These are phyloP conservation scores for Cichlasoma orientale DNA, from an alignment of 2,797 vertebrate species.

Conservation along the genomic window DNA sequence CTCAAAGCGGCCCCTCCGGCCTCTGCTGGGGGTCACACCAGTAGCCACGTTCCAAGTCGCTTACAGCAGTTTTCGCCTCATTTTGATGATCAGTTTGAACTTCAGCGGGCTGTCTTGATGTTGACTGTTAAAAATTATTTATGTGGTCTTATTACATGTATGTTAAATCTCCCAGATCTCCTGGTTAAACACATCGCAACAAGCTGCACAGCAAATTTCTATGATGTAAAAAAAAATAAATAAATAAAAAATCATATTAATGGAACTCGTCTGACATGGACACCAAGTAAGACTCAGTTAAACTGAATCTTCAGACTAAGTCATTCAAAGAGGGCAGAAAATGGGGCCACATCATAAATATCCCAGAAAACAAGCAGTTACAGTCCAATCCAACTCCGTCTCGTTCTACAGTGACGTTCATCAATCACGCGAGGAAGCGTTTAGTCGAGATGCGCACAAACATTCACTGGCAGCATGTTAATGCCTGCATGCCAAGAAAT, in stretches of 20 bases:
- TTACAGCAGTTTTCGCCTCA: background rate
- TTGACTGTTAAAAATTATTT: background rate
- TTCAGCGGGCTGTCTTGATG: background rate
- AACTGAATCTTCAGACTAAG: background rate
- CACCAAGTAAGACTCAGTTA: background rate
- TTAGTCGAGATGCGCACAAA: accelerated
- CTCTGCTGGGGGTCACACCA: background rate
- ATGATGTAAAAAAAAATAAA: background rate
- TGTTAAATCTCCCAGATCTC: too few species aligned
- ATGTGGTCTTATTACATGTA: background rate
- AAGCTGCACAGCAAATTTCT: background rate
- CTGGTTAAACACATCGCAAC: background rate
- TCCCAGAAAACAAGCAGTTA: background rate
- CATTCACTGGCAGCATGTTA: background rate
- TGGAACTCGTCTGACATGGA: background rate
- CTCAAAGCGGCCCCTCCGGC: background rate
- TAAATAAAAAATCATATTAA: accelerated
- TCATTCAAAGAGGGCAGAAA: background rate
- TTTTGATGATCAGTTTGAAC: background rate
- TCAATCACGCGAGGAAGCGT: background rate
- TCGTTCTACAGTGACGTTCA: background rate
- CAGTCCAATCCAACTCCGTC: background rate
- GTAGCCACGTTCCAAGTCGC: background rate
- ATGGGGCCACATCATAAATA: background rate
- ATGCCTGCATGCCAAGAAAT: background rate